These are phyloP conservation scores for Muscina levida DNA, from an alignment of 2,888 invertebrate genomes.

Conservation along the genomic window DNA sequence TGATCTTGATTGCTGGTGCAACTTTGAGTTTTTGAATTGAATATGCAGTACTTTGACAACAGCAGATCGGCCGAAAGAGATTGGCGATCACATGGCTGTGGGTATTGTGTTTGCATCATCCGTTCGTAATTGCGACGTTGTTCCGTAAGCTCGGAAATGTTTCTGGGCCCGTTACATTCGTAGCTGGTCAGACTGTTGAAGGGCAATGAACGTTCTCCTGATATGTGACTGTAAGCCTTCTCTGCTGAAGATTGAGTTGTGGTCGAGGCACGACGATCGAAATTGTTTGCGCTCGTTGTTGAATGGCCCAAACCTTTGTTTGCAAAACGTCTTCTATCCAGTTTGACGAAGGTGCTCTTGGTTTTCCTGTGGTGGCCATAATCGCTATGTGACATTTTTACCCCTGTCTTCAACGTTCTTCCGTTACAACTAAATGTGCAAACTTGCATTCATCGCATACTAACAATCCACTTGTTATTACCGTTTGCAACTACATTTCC, in stretches of 20 bases:
- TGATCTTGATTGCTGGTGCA: conserved; percentile 10
- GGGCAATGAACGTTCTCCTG: background rate
- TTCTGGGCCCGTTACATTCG: background rate
- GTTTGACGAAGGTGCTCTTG: conserved; percentile 36
- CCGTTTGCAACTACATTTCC: background rate
- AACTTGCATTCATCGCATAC: background rate
- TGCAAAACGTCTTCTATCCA: conserved; percentile 2
- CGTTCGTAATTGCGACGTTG: conserved; percentile 58
- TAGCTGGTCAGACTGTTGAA: conserved; percentile 10
- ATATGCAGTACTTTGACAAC: background rate
- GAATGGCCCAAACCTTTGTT: conserved; percentile 37
- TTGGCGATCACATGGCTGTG: conserved; percentile 12
- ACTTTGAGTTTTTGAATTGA: conserved; percentile 51
- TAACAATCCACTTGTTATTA: background rate
- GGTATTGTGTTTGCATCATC: conserved; percentile 29
- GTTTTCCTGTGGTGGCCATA: background rate
- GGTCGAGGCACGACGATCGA: conserved; percentile 35
- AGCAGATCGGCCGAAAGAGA: conserved; percentile 31
- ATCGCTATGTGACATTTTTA: background rate
- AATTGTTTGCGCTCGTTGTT: conserved; percentile 33
- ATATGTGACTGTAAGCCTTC: background rate
- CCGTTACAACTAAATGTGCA: background rate
- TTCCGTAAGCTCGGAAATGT: conserved; percentile 42
- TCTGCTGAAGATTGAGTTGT: background rate
- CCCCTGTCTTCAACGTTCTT: background rate